Percentiles rank a stretch among this genome's conserved stretches.
phyloP scores from a whole-genome alignment of 2,888 invertebrate species.

The Ornithoptera priamus region DNA sequence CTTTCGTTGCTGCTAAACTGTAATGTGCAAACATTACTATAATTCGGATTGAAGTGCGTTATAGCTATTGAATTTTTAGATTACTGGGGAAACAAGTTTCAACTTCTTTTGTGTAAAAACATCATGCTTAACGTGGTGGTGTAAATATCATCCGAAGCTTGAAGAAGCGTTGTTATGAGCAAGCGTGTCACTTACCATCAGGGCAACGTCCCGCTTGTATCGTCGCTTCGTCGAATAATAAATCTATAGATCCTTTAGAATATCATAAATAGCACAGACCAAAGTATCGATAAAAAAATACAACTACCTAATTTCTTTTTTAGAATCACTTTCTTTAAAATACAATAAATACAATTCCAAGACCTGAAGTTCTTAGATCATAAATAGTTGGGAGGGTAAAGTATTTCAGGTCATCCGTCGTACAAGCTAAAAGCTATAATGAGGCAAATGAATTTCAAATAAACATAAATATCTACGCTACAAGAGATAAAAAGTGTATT shows the following conservation, averaged over 20 bases:
- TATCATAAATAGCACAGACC: not conserved
- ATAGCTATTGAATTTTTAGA: no score
- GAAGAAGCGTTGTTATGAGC: no score
- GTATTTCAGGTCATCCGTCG: not conserved
- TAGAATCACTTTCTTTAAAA: not conserved
- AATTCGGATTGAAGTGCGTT: no score
- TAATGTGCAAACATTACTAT: no score
- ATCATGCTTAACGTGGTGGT: not conserved
- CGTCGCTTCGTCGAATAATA: not conserved
- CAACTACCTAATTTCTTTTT: not conserved
- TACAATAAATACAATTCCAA: not conserved
- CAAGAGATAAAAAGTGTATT: not conserved
- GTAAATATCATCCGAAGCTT: not conserved
- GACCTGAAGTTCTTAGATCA: not conserved
- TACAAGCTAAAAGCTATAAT: not conserved
- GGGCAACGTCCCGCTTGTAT: no score
- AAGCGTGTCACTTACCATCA: no score
- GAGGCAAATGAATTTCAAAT: not conserved
- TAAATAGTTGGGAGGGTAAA: not conserved
- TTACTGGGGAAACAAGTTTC: no score
- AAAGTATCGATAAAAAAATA: not conserved
- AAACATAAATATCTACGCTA: not conserved
- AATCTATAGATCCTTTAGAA: not conserved
- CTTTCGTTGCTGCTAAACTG: no score
- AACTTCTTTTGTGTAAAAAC: not conserved